Evolutionary conservation across 2,113 vertebrate species (phyloP), one percentile per base, ranked within the genome.

Genomic region (Eonycteris spelaea): DNA sequence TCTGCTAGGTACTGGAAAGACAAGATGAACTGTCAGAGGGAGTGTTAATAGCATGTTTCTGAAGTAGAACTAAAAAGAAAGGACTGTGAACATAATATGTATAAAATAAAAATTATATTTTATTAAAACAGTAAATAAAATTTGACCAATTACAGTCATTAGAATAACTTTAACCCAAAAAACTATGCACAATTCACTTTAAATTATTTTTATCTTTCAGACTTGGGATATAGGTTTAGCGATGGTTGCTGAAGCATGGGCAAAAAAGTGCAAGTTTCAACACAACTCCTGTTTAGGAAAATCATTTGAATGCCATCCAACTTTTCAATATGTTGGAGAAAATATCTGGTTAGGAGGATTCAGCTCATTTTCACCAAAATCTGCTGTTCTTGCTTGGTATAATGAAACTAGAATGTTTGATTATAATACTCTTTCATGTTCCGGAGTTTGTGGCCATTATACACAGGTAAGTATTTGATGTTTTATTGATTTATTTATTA

Each of bases 161-260:
- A 91, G 30, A 90, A 61, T 74, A 43, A 84, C 33, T 95, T 74
- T 45, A 77, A 78, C 33, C 4, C 1, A 35, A 84, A 63, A 3
- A 53, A 63, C 33, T 95, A 26, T 75, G 55, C 15, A 75, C 14
- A 96, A 90, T 75, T 96, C 2, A 92, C 95, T 96, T 78, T 77
- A 38, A 55, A 98, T 96, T 92, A 51, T 30, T 90, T 95, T 96
- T 97, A 26, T 97, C 97, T 98, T 98, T 82, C 97, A 98, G 98
- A 95, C 24, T 68, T 98, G 97, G 97, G 96, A 98, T 96, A 16
- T 77, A 68, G 86, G 43, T 94, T 98, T 98, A 95, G 95, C 97
- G 55, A 95, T n/a, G 79, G 88, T 78, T 78, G 97, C 98, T 35
- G 89, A 84, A 67, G 85, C 92, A 14, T 95, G 97, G 98, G 77